Evolutionary conservation across 2,797 vertebrate genomes (phyloP).

Genomic region (Gymnodraco acuticeps): DNA sequence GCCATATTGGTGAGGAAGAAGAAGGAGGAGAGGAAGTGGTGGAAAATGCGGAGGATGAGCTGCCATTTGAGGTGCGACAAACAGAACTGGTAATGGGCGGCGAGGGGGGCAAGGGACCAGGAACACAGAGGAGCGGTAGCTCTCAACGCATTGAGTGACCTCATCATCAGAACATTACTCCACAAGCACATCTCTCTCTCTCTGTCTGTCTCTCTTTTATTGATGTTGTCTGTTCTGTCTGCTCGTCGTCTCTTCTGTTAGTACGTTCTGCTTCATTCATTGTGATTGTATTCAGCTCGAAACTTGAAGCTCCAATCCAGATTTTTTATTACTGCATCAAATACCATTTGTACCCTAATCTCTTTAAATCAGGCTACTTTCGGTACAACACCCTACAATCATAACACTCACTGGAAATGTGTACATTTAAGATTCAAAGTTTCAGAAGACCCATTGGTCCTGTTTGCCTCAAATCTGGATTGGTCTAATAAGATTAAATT

Average conservation of each 20-base stretch:
- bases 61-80: constrained; percentile 93
- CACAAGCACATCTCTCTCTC: constrained; percentile 56
- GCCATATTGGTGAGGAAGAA: constrained; percentile 91
- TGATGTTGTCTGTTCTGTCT: constrained; percentile 31
- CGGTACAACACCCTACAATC: neutral
- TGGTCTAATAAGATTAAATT: constrained; percentile 46
- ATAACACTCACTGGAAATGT: neutral
- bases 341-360: neutral
- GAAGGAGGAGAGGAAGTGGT: constrained; percentile 85
- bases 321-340: constrained; percentile 19
- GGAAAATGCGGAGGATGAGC: constrained; percentile 86
- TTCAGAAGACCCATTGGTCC: neutral
- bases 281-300: constrained; percentile 54
- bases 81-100: constrained; percentile 88
- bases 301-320: constrained; percentile 66
- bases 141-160: constrained; percentile 83
- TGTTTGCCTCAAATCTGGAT: constrained; percentile 60
- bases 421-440: neutral
- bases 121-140: constrained; percentile 87
- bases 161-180: constrained; percentile 77
- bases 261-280: constrained; percentile 52
- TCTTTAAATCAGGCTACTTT: neutral
- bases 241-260: constrained; percentile 44
- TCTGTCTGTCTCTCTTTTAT: constrained; percentile 10
- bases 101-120: constrained; percentile 86